Evolutionary conservation across 2,888 invertebrate species (phyloP).

Genomic region (Xestia xanthographa): DNA sequence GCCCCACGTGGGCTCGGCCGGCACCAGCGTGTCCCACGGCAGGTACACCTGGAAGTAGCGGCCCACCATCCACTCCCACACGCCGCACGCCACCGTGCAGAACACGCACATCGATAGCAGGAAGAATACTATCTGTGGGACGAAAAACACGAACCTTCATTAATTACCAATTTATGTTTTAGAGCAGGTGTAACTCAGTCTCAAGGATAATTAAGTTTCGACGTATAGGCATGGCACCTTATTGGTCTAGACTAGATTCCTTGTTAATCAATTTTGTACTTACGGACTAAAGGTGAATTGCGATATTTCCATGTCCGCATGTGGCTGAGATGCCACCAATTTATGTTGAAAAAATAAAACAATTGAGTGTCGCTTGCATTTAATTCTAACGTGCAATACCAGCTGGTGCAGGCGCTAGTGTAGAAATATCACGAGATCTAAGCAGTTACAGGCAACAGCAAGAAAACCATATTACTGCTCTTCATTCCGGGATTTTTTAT

Average conservation of each 20-base stretch:
- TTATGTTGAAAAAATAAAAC: not conserved
- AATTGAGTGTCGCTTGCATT: not conserved
- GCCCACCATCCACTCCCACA: conserved; percentile 99
- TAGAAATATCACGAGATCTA: not conserved
- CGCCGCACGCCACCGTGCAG: conserved; percentile 99
- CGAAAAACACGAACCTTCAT: not conserved
- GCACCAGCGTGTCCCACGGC: conserved; percentile 98
- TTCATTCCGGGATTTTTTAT: too few species aligned
- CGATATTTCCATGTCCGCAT: not conserved
- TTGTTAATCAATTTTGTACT: not conserved
- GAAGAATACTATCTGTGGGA: conserved; percentile 98
- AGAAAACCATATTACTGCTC: too few species aligned
- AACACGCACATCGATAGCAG: conserved; percentile 99
- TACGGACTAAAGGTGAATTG: not conserved
- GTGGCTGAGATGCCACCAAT: not conserved
- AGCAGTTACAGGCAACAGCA: not conserved
- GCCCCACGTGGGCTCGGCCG: conserved; percentile 95
- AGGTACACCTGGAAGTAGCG: conserved; percentile 97
- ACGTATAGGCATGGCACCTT: not conserved
- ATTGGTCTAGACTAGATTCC: not conserved
- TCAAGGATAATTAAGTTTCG: not conserved
- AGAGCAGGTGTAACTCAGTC: not conserved
- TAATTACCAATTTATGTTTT: not conserved
- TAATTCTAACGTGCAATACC: not conserved
- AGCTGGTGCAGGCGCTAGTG: not conserved